Evolutionary conservation across 2,113 vertebrate species (phyloP).

Genomic region (Leiothrix lutea): DNA sequence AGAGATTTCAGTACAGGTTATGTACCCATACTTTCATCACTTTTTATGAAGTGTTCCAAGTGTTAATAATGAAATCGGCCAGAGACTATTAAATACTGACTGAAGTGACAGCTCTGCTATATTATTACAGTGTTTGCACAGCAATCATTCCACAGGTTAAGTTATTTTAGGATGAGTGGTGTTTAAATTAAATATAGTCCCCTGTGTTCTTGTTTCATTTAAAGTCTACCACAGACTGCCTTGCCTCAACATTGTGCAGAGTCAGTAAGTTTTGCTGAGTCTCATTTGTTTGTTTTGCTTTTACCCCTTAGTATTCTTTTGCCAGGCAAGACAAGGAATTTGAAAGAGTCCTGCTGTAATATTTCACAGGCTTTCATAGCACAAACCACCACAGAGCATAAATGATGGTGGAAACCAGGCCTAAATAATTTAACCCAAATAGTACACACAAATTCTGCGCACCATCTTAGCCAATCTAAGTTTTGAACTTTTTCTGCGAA

Average conservation of each 20-base stretch:
- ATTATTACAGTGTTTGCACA: conserved; percentile 43
- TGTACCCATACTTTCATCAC: background rate
- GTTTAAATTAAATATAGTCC: conserved; percentile 55
- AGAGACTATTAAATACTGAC: conserved; percentile 47
- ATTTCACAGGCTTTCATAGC: background rate
- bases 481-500: background rate
- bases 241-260: background rate
- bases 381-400: background rate
- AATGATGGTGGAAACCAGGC: background rate
- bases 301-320: background rate
- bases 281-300: background rate
- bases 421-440: background rate
- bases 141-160: conserved; percentile 46
- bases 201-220: conserved; percentile 41
- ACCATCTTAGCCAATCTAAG: background rate
- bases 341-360: background rate
- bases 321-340: background rate
- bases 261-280: background rate
- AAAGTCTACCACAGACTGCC: background rate
- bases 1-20: background rate
- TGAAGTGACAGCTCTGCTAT: conserved; percentile 28
- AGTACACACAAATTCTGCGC: background rate
- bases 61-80: conserved; percentile 38
- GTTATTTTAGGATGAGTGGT: conserved; percentile 53
- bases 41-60: conserved; percentile 3